A percentile compares a stretch with the other conserved stretches of the same genome.
These are phyloP conservation scores for Parnassius apollo DNA, from an alignment of 2,888 invertebrate species.

Conservation along the genomic window DNA sequence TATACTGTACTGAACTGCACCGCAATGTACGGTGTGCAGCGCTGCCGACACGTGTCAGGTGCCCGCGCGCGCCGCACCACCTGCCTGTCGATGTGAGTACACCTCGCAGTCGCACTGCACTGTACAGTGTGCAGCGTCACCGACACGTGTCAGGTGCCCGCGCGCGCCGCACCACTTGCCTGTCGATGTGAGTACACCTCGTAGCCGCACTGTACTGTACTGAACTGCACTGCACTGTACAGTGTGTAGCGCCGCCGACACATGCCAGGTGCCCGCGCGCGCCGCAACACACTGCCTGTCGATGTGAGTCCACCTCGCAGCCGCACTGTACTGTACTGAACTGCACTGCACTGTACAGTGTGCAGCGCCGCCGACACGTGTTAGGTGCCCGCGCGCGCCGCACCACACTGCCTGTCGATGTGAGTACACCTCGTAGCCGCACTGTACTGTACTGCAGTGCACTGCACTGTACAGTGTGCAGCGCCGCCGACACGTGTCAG, in stretches of 20 bases:
- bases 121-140: conserved; percentile 84
- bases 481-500: conserved; percentile 90
- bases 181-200: conserved; percentile 67
- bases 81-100: conserved; percentile 84
- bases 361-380: conserved; percentile 92
- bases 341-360: too few relatives aligned
- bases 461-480: conserved; percentile 63
- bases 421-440: too few relatives aligned
- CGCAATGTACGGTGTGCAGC: too few relatives aligned
- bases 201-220: too few relatives aligned
- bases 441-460: too few relatives aligned
- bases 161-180: conserved; percentile 85
- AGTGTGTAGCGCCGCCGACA: conserved; percentile 88
- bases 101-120: not conserved
- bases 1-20: too few relatives aligned
- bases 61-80: conserved; percentile 93
- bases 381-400: conserved; percentile 93
- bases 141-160: conserved; percentile 92
- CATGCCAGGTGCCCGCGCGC: conserved; percentile 93
- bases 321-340: too few relatives aligned
- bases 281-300: conserved; percentile 94
- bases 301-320: conserved; percentile 84
- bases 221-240: too few relatives aligned
- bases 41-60: conserved; percentile 93
- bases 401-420: conserved; percentile 91